Evolutionary conservation across 2,113 vertebrate species (phyloP), one percentile per base, ranked within the genome.

Genomic region (Varanus komodoensis): DNA sequence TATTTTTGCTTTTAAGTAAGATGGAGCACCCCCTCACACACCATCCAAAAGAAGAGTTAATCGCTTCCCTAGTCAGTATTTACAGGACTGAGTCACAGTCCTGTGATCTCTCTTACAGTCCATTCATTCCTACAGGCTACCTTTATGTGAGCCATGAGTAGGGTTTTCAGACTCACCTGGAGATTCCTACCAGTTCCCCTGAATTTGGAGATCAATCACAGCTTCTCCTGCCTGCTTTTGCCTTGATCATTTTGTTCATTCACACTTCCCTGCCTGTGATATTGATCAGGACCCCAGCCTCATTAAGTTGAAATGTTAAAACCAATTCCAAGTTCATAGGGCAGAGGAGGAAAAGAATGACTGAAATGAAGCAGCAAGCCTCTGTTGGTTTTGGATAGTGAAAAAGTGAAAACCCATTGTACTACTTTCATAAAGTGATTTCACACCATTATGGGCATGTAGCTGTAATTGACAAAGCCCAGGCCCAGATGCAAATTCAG

Each of bases 391-490:
- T 78, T 87, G 73, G 54, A 87, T 17, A 87, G 74, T 5, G 27
- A 64, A 67, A 48, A 29, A 48, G 57, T 67, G 57, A 78, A 87
- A 57, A 87, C 7, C 27, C 34, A 78, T 64, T 86, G 14, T 21
- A 32, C 27, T 17, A 34, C 50, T 74, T 34, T 86, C 64, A 87
- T 77, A 64, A 87, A 64, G 23, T 21, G 57, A 87, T 87, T 87
- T 87, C 54, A 78, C 86, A 67, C 86, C 61, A 78, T 44, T 29
- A 78, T 87, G 54, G 73, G n/a, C 54, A 19, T 32, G 34, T 27
- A 77, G 38, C 34, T 78, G 86, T 1, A 87, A 78, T 23, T 87
- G 86, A 87, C 38, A 64, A 32, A 64, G 34, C 74, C 86, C 74
- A 78, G 74, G 38, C 54, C 38, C 64, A 23, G 29, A 44, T 77